Percentiles rank a stretch among this genome's conserved stretches.
Conservation (phyloP, 1,140 invertebrate species). For the Megathymus violae region DNA sequence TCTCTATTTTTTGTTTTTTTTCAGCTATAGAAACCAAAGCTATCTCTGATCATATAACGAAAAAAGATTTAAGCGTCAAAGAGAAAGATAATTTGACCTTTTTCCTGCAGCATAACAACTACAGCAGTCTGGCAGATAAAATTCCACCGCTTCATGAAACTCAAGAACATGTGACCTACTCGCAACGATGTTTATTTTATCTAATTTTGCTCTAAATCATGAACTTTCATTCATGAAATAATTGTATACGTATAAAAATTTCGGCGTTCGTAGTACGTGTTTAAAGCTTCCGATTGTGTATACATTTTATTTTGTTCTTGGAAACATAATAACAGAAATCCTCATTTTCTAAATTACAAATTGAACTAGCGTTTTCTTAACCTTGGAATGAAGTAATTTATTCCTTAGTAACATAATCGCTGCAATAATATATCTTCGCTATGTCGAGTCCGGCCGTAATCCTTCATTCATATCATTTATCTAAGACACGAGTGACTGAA, state of each 20-base stretch:
- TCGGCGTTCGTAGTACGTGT: too few species aligned
- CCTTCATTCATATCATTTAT: neutral
- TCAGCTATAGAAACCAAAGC: too few species aligned
- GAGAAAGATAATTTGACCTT: neutral
- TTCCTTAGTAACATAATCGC: slow-evolving; percentile 11
- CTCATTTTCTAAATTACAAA: neutral
- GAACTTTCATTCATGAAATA: neutral
- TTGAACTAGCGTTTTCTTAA: slow-evolving; percentile 13
- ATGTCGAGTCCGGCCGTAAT: slow-evolving; percentile 1
- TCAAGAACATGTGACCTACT: neutral
- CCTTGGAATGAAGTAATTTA: slow-evolving; percentile 10
- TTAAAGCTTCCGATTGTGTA: too few species aligned
- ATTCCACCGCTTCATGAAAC: neutral
- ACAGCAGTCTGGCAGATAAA: neutral
- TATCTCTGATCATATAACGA: neutral
- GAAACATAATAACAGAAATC: slow-evolving; percentile 11
- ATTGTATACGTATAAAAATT: neutral
- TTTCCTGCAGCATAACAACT: neutral
- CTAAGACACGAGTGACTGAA: too few species aligned
- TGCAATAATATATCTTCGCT: slow-evolving; percentile 15
- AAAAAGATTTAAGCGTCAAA: neutral
- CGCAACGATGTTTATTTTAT: neutral
- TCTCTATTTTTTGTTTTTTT: too few species aligned
- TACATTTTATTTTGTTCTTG: neutral
- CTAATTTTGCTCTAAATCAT: neutral